phyloP scores from a whole-genome alignment of 2,113 vertebrate species.

The Phalacrocorax brasilianus region DNA sequence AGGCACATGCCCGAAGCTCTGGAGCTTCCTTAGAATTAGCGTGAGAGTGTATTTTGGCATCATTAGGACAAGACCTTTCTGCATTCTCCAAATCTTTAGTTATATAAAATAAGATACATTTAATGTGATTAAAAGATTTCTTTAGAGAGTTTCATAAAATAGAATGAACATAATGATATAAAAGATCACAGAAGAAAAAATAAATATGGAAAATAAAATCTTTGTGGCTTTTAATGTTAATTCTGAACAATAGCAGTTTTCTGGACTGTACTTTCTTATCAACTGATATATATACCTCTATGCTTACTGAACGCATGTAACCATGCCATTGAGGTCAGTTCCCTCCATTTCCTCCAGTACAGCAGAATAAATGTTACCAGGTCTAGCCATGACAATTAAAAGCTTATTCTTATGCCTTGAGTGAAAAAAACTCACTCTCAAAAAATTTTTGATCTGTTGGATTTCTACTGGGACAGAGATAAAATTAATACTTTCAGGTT shows the following conservation, averaged over 20 bases:
- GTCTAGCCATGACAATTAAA: background rate
- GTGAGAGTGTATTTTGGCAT: background rate
- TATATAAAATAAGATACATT: background rate
- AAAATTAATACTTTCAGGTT: background rate
- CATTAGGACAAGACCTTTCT: background rate
- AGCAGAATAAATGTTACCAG: background rate
- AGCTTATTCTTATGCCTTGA: background rate
- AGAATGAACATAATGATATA: background rate
- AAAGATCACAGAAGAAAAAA: background rate
- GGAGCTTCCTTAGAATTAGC: background rate
- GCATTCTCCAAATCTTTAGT: background rate
- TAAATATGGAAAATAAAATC: background rate
- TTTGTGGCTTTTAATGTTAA: background rate
- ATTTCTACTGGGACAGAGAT: background rate
- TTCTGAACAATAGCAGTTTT: background rate
- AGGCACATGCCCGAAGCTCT: rapidly evolving
- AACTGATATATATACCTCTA: background rate
- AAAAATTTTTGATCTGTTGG: background rate
- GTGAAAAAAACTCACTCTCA: background rate
- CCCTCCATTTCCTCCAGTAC: background rate
- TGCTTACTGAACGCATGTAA: background rate
- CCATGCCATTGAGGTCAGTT: background rate
- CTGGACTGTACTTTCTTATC: background rate
- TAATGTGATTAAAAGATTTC: background rate
- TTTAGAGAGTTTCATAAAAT: background rate